Evolutionary conservation across 1,140 invertebrate species (phyloP).

Genomic region (Zaprionus kolodkinae): DNA sequence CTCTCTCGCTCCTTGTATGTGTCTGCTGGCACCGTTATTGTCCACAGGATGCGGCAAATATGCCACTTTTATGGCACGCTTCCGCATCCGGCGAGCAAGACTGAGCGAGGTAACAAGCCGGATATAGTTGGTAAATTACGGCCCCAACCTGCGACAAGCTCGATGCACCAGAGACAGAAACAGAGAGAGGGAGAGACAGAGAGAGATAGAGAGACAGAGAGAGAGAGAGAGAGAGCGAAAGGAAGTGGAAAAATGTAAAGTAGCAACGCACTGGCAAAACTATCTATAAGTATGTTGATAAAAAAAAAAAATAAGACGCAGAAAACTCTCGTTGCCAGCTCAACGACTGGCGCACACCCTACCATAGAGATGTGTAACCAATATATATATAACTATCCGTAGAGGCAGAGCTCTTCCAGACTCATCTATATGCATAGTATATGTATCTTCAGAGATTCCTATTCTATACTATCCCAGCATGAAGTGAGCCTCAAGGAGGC

Average conservation of each 20-base stretch:
- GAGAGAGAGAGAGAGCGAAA: no score
- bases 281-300: conserved; percentile 37
- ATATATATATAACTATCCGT: no score
- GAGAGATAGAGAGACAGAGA: neutral
- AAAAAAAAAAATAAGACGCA: conserved; percentile 35
- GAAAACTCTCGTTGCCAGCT: neutral
- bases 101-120: conserved; percentile 57
- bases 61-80: conserved; percentile 73
- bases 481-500: neutral
- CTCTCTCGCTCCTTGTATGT: neutral
- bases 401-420: no score
- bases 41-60: conserved; percentile 79
- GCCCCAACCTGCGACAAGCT: conserved; percentile 57
- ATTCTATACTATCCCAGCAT: conserved; percentile 22
- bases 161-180: conserved; percentile 16
- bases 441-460: neutral
- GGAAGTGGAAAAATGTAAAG: conserved; percentile 37
- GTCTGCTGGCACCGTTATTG: conserved; percentile 57
- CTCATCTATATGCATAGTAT: neutral
- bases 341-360: conserved; percentile 6
- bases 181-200: neutral
- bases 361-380: no score
- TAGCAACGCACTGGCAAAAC: conserved; percentile 46
- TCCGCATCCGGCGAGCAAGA: conserved; percentile 57
- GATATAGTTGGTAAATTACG: conserved; percentile 78